Percentiles rank a stretch among this genome's conserved stretches.
Evolutionary conservation across 2,888 invertebrate genomes (phyloP).

Genomic region (Leptinotarsa juncta): DNA sequence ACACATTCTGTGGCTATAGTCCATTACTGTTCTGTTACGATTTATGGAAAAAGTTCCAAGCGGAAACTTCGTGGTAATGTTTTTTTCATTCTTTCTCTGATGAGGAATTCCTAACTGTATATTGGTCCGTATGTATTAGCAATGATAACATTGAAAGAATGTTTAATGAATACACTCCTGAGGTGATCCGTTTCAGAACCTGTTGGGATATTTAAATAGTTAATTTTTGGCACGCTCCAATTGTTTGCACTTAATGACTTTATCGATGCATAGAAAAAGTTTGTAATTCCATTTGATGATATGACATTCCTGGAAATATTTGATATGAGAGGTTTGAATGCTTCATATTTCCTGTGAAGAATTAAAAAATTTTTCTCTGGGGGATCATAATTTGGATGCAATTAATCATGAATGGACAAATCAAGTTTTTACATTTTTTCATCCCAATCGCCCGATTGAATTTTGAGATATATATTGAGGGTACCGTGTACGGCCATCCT

Average conservation of each 20-base stretch:
- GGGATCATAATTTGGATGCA: too few relatives aligned
- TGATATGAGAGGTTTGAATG: too few relatives aligned
- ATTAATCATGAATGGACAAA: too few relatives aligned
- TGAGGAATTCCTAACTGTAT: conserved; percentile 9
- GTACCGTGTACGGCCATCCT: too few relatives aligned
- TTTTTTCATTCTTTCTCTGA: background rate
- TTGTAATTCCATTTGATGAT: too few relatives aligned
- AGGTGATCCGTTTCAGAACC: background rate
- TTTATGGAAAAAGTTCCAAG: conserved; percentile 5
- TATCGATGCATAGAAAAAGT: too few relatives aligned
- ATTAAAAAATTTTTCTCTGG: too few relatives aligned
- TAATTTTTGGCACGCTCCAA: background rate
- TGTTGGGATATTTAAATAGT: background rate
- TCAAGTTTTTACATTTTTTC: too few relatives aligned
- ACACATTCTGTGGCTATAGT: conserved; percentile 3
- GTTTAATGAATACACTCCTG: background rate
- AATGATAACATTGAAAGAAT: background rate
- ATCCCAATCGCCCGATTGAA: too few relatives aligned
- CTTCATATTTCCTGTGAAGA: too few relatives aligned
- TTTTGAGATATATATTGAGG: too few relatives aligned
- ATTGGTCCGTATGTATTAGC: background rate
- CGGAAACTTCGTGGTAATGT: background rate
- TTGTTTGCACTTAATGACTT: background rate
- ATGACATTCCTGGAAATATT: too few relatives aligned
- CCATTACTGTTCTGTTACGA: conserved; percentile 3